phyloP scores from a whole-genome alignment of 2,888 invertebrate genomes.

The Nasonovia ribisnigri region DNA sequence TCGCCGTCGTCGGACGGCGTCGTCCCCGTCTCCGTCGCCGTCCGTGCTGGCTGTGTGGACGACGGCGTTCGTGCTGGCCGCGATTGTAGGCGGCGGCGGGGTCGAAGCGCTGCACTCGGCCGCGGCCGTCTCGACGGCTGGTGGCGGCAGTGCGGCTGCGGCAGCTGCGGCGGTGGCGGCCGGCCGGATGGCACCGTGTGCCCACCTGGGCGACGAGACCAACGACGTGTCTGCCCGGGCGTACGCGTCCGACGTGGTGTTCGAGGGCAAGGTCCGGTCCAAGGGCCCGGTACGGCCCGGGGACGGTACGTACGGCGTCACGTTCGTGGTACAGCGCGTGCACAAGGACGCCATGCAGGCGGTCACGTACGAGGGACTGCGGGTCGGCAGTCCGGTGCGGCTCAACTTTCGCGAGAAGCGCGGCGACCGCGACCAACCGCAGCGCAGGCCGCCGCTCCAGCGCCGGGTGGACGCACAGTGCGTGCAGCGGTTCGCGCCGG shows the following conservation, averaged over 20 bases:
- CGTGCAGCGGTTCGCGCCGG: constrained; percentile 68
- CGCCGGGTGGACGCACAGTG: constrained; percentile 66
- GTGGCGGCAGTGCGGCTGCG: constrained; percentile 25
- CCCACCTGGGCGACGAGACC: constrained; percentile 68
- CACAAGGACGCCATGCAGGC: constrained; percentile 73
- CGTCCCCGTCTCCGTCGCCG: neutral
- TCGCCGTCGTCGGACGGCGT: neutral
- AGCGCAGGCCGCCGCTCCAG: constrained; percentile 53
- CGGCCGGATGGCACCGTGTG: constrained; percentile 67
- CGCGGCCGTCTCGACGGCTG: constrained; percentile 37
- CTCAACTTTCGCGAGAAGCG: constrained; percentile 68
- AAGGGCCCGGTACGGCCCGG: constrained; percentile 75
- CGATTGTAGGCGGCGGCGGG: constrained; percentile 19
- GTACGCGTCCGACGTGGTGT: constrained; percentile 77
- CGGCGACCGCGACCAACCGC: constrained; percentile 67
- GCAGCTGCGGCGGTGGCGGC: constrained; percentile 60
- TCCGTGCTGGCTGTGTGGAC: constrained; percentile 50
- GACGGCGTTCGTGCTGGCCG: constrained; percentile 46
- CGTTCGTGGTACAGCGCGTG: constrained; percentile 77
- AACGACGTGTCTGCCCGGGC: constrained; percentile 77
- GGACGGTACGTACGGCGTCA: constrained; percentile 76
- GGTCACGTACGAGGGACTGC: constrained; percentile 65
- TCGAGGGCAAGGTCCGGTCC: constrained; percentile 77
- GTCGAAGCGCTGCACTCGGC: constrained; percentile 50
- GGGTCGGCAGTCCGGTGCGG: constrained; percentile 65